A percentile compares a stretch with the other conserved stretches of the same genome.
Conservation (phyloP, 2,888 invertebrate species). For the Caenorhabditis macrosperma region DNA sequence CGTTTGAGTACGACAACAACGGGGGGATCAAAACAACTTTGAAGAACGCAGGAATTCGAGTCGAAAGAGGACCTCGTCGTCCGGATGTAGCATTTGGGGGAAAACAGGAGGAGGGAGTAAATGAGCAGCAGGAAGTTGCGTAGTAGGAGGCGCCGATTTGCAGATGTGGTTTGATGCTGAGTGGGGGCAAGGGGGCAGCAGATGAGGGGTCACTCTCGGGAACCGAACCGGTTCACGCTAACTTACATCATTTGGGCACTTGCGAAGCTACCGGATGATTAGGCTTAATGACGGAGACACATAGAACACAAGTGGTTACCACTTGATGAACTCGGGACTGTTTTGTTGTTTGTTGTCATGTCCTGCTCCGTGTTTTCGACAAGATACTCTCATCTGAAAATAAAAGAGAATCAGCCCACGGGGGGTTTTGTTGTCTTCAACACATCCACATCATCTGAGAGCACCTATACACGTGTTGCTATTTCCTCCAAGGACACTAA, state of each 20-base stretch:
- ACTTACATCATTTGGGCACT: conserved; percentile 26
- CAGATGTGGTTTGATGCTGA: conserved; percentile 19
- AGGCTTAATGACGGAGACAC: conserved; percentile 7
- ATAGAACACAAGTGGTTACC: neutral
- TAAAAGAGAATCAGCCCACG: neutral
- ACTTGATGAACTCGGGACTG: neutral
- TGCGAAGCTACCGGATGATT: conserved; percentile 8
- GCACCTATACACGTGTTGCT: neutral
- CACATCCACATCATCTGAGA: neutral
- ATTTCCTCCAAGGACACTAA: neutral
- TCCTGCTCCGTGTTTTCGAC: neutral
- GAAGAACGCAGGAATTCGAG: neutral
- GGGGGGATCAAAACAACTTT: conserved; percentile 32
- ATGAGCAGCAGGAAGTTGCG: conserved; percentile 36
- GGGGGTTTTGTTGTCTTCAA: neutral
- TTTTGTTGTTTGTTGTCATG: neutral
- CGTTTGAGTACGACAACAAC: conserved; percentile 32
- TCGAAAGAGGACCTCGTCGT: conserved; percentile 7
- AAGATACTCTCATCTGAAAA: neutral
- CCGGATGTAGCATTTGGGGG: conserved; percentile 18
- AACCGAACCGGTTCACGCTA: conserved; percentile 18
- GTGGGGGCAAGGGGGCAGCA: neutral
- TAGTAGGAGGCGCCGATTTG: conserved; percentile 16
- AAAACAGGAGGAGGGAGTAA: conserved; percentile 10
- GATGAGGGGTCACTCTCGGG: conserved; percentile 35